phyloP scores from a whole-genome alignment of 2,797 vertebrate species.

The Podarcis lilfordi region DNA sequence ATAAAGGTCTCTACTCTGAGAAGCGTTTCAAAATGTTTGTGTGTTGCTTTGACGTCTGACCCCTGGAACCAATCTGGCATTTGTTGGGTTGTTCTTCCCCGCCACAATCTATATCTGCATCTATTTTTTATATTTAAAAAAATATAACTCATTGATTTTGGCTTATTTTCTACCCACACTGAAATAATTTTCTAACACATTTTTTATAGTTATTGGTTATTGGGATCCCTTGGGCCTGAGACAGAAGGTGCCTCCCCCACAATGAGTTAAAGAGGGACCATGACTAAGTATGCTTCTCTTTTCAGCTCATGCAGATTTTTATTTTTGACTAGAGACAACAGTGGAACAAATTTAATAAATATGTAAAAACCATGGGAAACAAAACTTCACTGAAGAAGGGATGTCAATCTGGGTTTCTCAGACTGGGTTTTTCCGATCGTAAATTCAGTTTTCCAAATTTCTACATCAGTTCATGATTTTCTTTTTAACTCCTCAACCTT shows the following conservation, averaged over 20 bases:
- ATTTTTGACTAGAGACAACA: neutral
- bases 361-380: neutral
- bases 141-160: constrained; percentile 18
- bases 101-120: constrained; percentile 49
- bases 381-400: neutral
- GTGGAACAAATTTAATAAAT: neutral
- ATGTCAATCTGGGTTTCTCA: no score
- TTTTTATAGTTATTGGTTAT: constrained; percentile 27
- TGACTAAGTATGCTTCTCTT: no score
- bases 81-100: constrained; percentile 33
- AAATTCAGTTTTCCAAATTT: no score
- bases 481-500: no score
- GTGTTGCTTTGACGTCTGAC: constrained; percentile 20
- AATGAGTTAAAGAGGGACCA: neutral
- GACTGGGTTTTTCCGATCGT: no score
- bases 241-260: neutral
- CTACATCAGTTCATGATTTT: neutral
- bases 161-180: constrained; percentile 25
- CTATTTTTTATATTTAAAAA: neutral
- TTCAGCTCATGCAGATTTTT: no score
- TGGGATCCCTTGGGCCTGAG: neutral
- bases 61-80: constrained; percentile 49
- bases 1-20: constrained; percentile 22
- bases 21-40: constrained; percentile 44
- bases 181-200: constrained; percentile 49